Base-by-base conservation (phyloP, 2,888 invertebrate genomes). In the Dasypogon diadema region DNA sequence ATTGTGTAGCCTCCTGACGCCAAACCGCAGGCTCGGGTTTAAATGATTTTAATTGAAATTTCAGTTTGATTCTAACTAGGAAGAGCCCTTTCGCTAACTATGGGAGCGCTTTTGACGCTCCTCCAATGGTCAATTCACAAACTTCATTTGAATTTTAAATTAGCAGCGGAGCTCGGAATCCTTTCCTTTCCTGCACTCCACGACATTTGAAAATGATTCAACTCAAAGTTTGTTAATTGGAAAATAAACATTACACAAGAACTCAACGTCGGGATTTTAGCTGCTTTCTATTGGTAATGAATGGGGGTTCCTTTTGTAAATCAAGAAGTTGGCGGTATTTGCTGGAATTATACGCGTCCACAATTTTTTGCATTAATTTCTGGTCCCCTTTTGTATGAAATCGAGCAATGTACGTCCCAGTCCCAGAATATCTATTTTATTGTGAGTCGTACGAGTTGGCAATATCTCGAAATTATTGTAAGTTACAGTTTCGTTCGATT, bases 61-160 rank as follows among this genome's bases (percentile, higher is more conserved):
- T 24, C 65, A 65, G 65, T n/a, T 46, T 24, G 22, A 48, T 3
- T 8, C 34, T 24, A 18, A 22, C 46, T 65, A 24, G 42, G 42
- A 65, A 42, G 42, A 42, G n/a, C n/a, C 42, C n/a, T 12, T 42
- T 6, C 42, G 42, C 42, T 42, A 42, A 42, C 1, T 42, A 42
- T 46, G 65, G 24, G 10, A 12, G 8, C 46, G 18, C 24, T 24
- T 65, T 65, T 46, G 46, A 46, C 2, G 42, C 16, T 14, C 2
- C 46, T 10, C 65, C 46, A 37, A 65, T 46, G 65, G 48, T 65
- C 65, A 65, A 65, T 65, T 65, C 65, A 5, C 21, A 46, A 24
- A 65, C 24, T 65, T 63, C 65, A 65, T 65, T 65, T 65, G 65
- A 65, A 65, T 65, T 65, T 65, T 46, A 65, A 65, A 65, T 46